Evolutionary conservation across 1,140 invertebrate genomes (phyloP), one percentile per base, ranked within the genome.

Genomic region (Pseudomyrmex pallidus): DNA sequence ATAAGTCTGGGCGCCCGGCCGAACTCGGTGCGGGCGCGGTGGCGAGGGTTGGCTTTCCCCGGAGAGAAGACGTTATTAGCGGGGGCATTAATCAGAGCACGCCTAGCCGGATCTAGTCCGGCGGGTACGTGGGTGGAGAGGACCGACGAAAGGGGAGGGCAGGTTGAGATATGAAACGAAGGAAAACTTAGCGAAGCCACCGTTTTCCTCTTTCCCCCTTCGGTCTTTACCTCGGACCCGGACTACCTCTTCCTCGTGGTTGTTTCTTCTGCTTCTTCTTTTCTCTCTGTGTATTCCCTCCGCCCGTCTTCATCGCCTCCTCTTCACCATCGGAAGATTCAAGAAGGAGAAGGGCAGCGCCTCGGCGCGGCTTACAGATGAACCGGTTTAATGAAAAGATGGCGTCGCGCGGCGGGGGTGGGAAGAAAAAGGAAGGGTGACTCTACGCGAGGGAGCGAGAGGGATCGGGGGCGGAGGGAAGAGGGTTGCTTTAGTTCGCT

Each of bases 371-470:
- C 88, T 89, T 90, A 89, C 91, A 89, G 91, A 93, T 93, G 92
- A 93, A 92, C 85, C 92, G 91, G 91, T 93, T 92, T 93, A 93
- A 94, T 94, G 92, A 93, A 94, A 94, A 94, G 92, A 93, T 93
- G 93, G 89, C 89, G 78, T 57, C 83, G 91, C 73, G 91, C 73
- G 91, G 90, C 89, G 90, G 84, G 80, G 87, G 80, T 62, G 62
- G 76, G 66, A 62, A 66, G 84, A 22, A 57, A 68, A 67, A 82
- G 67, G 62, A 73, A 83, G 72, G 64, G 66, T 56, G 52, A 46
- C 17, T 15, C 25, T 35, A 35, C 22, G 66, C 59, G 46, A 74
- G 56, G 57, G 80, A 62, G 73, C 68, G 62, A 68, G 82, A 74
- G 54, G 73, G 80, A 64, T 46, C 62, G 64, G 72, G 57, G 77